A percentile compares a stretch with the other conserved stretches of the same genome.
phyloP scores from a whole-genome alignment of 2,113 vertebrate genomes.

The Orcinus orca region DNA sequence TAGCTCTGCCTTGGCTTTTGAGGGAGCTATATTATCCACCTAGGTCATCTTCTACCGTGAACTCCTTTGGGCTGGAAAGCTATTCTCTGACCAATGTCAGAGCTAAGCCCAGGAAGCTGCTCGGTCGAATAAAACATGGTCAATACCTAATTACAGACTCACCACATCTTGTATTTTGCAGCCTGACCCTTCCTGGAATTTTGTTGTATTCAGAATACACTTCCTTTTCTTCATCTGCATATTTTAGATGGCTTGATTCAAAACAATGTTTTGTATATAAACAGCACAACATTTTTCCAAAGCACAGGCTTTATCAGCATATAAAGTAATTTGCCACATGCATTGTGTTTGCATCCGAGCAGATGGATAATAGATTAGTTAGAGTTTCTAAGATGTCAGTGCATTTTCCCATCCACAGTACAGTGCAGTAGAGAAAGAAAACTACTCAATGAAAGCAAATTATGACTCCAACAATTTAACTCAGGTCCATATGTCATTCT shows the following conservation, averaged over 20 bases:
- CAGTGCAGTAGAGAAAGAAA: constrained; percentile 28
- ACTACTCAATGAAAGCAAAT: constrained; percentile 16
- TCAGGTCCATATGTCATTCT: constrained; percentile 39
- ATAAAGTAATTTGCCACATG: constrained; percentile 71
- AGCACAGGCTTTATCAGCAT: constrained; percentile 68
- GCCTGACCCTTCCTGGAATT: constrained; percentile 29
- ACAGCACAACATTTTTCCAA: constrained; percentile 68
- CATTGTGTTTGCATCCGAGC: constrained; percentile 73
- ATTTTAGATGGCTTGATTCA: constrained; percentile 56
- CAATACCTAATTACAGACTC: constrained; percentile 44
- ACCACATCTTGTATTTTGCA: constrained; percentile 10
- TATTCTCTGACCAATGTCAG: neutral
- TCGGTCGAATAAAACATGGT: neutral
- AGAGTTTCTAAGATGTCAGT: constrained; percentile 76
- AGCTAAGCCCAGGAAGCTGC: neutral
- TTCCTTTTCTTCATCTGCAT: constrained; percentile 43
- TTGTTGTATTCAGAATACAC: constrained; percentile 41
- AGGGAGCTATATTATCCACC: neutral
- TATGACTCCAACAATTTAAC: constrained; percentile 30
- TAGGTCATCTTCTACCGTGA: neutral
- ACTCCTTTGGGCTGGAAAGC: neutral
- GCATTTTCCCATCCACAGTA: constrained; percentile 57
- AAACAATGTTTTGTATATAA: constrained; percentile 70
- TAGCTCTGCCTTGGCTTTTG: neutral
- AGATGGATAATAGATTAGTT: constrained; percentile 78